These are phyloP conservation scores for Stegophylla sp. DNA, from an alignment of 2,888 invertebrate genomes.

Conservation along the genomic window DNA sequence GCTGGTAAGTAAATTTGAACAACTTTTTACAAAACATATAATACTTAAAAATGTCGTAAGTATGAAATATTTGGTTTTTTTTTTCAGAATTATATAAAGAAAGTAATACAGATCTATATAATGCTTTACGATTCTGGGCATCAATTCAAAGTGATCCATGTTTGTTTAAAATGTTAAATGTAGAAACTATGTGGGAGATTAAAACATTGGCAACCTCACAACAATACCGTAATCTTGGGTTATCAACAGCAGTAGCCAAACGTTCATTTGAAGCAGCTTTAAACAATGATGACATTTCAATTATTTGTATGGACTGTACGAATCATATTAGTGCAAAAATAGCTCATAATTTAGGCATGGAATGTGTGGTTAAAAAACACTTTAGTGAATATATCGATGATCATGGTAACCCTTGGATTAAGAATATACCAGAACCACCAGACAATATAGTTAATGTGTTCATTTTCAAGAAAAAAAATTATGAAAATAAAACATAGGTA, in stretches of 20 bases:
- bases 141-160: constrained; percentile 42
- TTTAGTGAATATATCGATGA: constrained; percentile 35
- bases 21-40: not conserved
- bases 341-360: constrained; percentile 33
- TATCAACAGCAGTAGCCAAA: constrained; percentile 34
- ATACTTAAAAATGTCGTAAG: too few species aligned
- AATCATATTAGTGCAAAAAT: constrained; percentile 37
- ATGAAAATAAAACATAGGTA: constrained; percentile 5
- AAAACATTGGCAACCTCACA: constrained; percentile 33
- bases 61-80: not conserved
- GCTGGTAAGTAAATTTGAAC: constrained; percentile 22
- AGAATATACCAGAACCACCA: constrained; percentile 24
- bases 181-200: constrained; percentile 36
- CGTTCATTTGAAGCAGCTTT: constrained; percentile 30
- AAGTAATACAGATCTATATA: not conserved
- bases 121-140: constrained; percentile 25
- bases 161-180: constrained; percentile 42
- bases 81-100: constrained; percentile 22
- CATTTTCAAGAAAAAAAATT: constrained; percentile 46
- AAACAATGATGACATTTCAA: constrained; percentile 12
- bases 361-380: constrained; percentile 41
- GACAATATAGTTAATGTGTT: constrained; percentile 19
- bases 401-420: constrained; percentile 20
- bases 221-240: constrained; percentile 33
- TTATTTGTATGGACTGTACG: constrained; percentile 44